phyloP scores from a whole-genome alignment of 2,888 invertebrate genomes.

The Nebria brevicollis region DNA sequence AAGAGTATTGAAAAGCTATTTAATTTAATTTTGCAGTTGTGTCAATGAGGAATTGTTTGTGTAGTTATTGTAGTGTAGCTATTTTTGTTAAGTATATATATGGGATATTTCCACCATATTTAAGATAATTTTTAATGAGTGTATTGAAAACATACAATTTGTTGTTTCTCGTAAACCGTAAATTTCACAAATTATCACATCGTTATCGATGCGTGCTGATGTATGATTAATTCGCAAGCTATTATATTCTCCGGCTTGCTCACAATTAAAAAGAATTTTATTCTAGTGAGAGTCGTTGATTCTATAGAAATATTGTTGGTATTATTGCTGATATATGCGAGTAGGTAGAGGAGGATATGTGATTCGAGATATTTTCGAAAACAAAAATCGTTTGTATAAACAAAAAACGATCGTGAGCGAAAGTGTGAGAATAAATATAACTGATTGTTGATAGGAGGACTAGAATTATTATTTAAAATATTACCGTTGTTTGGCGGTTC shows the following conservation, averaged over 20 bases:
- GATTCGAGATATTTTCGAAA: too few relatives aligned
- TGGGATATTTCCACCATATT: background rate
- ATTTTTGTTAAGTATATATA: background rate
- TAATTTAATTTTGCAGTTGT: background rate
- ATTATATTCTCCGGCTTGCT: background rate
- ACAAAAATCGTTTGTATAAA: background rate
- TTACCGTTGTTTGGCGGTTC: background rate
- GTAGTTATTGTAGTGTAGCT: too few relatives aligned
- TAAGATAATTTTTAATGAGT: background rate
- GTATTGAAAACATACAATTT: background rate
- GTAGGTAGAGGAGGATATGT: too few relatives aligned
- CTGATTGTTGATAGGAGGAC: background rate
- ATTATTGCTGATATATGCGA: too few relatives aligned
- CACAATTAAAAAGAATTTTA: background rate
- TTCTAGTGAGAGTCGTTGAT: background rate
- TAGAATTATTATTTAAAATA: background rate
- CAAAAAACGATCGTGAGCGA: conserved; percentile 14
- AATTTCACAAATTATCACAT: conserved; percentile 19
- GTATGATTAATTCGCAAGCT: background rate
- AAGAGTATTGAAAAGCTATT: background rate
- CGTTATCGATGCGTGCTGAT: conserved; percentile 7
- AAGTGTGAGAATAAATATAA: conserved; percentile 17
- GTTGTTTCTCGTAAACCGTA: background rate
- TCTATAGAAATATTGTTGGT: too few relatives aligned
- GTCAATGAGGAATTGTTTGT: too few relatives aligned